Conservation (phyloP, 1,140 invertebrate genomes). For the Rhyacophila brunnea region DNA sequence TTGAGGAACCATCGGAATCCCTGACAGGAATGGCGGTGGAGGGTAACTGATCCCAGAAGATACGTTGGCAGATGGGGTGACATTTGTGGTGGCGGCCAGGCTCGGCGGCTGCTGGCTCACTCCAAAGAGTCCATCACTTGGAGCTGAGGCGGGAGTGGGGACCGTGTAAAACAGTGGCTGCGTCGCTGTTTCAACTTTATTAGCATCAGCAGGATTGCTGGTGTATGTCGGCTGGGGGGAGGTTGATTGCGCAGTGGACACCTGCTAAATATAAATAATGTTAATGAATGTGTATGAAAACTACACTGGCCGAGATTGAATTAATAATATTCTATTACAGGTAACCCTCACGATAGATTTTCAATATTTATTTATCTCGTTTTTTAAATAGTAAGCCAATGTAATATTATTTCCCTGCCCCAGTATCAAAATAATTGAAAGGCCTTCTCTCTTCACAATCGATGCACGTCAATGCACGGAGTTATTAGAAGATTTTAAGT, state of each 20-base stretch:
- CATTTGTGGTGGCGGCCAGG: neutral
- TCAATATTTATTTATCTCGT: too few species aligned
- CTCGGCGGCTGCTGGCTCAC: too few species aligned
- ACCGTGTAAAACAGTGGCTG: neutral
- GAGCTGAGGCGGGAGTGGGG: neutral
- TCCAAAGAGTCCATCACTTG: neutral
- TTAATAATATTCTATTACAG: too few species aligned
- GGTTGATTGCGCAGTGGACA: neutral
- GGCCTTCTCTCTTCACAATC: too few species aligned
- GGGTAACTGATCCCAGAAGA: slow-evolving; percentile 25
- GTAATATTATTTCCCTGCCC: too few species aligned
- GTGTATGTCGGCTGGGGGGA: slow-evolving; percentile 5
- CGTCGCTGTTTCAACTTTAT: slow-evolving; percentile 7
- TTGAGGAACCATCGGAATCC: slow-evolving; percentile 49
- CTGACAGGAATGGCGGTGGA: slow-evolving; percentile 47
- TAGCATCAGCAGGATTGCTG: slow-evolving; percentile 11
- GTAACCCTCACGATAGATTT: too few species aligned
- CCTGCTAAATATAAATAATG: slow-evolving; percentile 1
- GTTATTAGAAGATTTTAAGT: too few species aligned
- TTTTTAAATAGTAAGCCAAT: too few species aligned
- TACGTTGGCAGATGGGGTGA: slow-evolving; percentile 1
- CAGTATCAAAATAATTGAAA: too few species aligned
- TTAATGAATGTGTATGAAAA: too few species aligned
- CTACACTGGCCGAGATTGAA: too few species aligned
- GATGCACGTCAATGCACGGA: too few species aligned